phyloP scores from a whole-genome alignment of 2,797 vertebrate genomes.

The Darevskia nairensis region DNA sequence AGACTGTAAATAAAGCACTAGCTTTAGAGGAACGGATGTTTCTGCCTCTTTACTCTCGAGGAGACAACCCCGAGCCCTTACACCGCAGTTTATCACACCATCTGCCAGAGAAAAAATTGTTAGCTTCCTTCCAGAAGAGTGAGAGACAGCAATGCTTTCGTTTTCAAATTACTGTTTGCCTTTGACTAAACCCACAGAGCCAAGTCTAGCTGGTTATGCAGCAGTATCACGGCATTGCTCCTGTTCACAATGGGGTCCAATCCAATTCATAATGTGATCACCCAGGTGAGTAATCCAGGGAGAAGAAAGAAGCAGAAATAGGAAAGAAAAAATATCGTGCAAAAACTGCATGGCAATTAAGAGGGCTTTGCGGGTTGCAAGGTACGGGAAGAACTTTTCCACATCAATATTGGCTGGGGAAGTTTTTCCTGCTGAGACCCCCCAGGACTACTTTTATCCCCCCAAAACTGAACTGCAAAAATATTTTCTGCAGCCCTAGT shows the following conservation, averaged over 20 bases:
- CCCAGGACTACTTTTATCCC: background rate
- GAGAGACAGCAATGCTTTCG: too few species aligned
- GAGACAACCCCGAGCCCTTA: too few species aligned
- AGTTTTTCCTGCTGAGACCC: background rate
- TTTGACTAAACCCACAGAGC: background rate
- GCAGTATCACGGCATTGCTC: background rate
- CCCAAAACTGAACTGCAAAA: background rate
- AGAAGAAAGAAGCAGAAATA: background rate
- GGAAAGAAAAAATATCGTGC: background rate
- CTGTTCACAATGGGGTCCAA: background rate
- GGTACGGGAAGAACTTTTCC: background rate
- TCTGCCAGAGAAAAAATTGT: too few species aligned
- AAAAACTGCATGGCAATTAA: background rate
- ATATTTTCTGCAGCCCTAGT: background rate
- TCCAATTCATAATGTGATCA: background rate
- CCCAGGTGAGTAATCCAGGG: background rate
- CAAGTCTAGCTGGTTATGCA: background rate
- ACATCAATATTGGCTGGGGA: background rate
- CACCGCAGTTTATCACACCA: too few species aligned
- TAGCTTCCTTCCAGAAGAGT: too few species aligned
- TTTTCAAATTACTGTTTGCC: background rate
- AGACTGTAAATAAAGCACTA: too few species aligned
- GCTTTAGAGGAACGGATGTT: too few species aligned
- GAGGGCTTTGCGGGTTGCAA: background rate
- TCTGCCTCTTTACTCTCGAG: too few species aligned